Evolutionary conservation across 2,888 invertebrate genomes (phyloP), one percentile per base, ranked within the genome.

Genomic region (Minunthozetes semirufus): DNA sequence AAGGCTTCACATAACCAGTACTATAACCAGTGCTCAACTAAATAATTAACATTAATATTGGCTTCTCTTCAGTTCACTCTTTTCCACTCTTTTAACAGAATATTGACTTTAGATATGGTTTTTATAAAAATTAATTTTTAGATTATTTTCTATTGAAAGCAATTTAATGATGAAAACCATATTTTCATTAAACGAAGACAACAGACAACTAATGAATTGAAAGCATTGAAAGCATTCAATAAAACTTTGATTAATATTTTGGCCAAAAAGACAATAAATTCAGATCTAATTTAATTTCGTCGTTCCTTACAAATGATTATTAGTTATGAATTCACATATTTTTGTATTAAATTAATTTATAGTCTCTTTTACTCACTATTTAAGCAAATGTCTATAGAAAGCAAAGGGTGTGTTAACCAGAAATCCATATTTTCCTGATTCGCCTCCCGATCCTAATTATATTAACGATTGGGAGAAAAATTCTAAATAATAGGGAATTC

Each of bases 161-260:
- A 19, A 53, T 53, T 53, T 53, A 53, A 53, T 53, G n/a, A 19
- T 19, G n/a, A 53, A 53, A 53, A 8, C n/a, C 19, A 53, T 53
- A 53, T 53, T 53, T 8, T 33, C 33, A 33, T 33, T 19, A 53
- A 53, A 19, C 3, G 6, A 53, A 53, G 19, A n/a, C n/a, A n/a
- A 53, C n/a, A 6, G 33, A 33, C 33, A 33, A n/a, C 53, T 53
- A 53, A 53, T 53, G 53, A 53, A 53, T 53, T 53, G 53, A 53
- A 53, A 33, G 33, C 33, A 53, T 53, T 53, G 53, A 53, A 53
- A 33, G 33, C 33, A 33, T 33, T 33, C n/a, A 53, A 53, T n/a
- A n/a, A n/a, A n/a, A n/a, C n/a, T 53, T 53, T 53, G 53, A 53
- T 53, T 53, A 53, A 53, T 53, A 53, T 53, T 53, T 53, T 19